Percentiles rank a stretch among this genome's conserved stretches.
Evolutionary conservation across 2,797 vertebrate genomes (phyloP).

Genomic region (Chanos chanos): DNA sequence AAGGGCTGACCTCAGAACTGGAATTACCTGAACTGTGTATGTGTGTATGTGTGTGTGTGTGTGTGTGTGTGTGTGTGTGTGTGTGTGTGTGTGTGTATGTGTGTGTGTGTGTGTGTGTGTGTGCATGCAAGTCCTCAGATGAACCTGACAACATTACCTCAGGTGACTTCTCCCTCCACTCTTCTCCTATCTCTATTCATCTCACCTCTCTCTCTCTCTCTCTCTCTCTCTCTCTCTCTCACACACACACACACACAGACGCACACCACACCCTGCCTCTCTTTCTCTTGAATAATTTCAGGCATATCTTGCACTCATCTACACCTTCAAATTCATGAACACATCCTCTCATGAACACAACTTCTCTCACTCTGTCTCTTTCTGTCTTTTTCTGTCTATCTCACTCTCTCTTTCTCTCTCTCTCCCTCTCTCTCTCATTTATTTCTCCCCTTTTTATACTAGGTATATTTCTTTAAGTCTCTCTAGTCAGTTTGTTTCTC

Average conservation of each 20-base stretch:
- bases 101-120: neutral
- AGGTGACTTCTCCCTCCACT: conserved; percentile 28
- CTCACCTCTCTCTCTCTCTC: neutral
- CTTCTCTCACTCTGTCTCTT: neutral
- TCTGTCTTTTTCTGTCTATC: neutral
- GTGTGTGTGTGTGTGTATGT: neutral
- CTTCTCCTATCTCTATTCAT: neutral
- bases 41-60: conserved; percentile 22
- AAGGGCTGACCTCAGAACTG: conserved; percentile 60
- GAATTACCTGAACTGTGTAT: conserved; percentile 66
- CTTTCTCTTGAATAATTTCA: too few species aligned
- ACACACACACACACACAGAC: too few species aligned
- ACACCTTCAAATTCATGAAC: neutral
- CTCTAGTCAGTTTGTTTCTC: neutral
- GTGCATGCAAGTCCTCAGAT: conserved; percentile 38
- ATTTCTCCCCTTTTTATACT: neutral
- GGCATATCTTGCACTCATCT: too few species aligned
- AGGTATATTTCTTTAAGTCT: neutral
- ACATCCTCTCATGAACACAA: neutral
- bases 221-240: neutral
- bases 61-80: neutral
- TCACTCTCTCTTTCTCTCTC: neutral
- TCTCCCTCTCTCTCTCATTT: neutral
- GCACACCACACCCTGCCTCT: too few species aligned
- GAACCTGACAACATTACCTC: conserved; percentile 48